Base-by-base conservation (phyloP, 2,888 invertebrate genomes). In the Volucella inflata region DNA sequence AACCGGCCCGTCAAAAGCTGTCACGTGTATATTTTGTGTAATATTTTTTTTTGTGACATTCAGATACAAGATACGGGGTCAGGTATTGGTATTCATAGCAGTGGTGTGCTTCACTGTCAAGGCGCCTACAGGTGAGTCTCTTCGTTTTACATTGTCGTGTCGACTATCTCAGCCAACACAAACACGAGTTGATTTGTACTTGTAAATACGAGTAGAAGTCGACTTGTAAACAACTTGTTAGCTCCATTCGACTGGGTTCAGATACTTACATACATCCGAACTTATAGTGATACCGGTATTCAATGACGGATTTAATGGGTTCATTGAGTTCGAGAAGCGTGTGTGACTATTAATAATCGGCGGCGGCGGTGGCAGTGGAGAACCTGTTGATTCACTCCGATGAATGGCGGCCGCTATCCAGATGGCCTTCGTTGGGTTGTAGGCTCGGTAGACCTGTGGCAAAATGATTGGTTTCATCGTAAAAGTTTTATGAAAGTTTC, bases 51-150 rank as follows among this genome's bases (percentile, higher is more conserved):
- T 21, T 21, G 38, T 57, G 60, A 48, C 40, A 62, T 16, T 74
- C 14, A 53, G 38, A 17, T 17, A 3, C 50, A 6, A 2, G 9
- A 21, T 21, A 2, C 2, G 21, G 21, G 21, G 21, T 21, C 21
- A 4, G 21, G 21, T 21, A 21, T 4, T 30, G 30, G 4, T 30
- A 30, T 21, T 21, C 21, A 2, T 21, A 21, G 2, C n/a, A 44
- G 12, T 0, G 9, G 46, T n/a, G 10, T 10, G 50, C 17, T 65
- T 83, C 68, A 83, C 48, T 82, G 67, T 50, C 77, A 77, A 72
- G 67, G 71, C 50, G 55, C 36, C 6, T 30, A 55, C 67, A 48
- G 36, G 64, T 65, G 10, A 12, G 60, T 67, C 68, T 53, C 59
- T 65, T 12, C 11, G 17, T 21, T 36, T 62, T 10, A 11, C 11